Evolutionary conservation across 2,113 vertebrate genomes (phyloP).

Genomic region (Cisticola juncidis): DNA sequence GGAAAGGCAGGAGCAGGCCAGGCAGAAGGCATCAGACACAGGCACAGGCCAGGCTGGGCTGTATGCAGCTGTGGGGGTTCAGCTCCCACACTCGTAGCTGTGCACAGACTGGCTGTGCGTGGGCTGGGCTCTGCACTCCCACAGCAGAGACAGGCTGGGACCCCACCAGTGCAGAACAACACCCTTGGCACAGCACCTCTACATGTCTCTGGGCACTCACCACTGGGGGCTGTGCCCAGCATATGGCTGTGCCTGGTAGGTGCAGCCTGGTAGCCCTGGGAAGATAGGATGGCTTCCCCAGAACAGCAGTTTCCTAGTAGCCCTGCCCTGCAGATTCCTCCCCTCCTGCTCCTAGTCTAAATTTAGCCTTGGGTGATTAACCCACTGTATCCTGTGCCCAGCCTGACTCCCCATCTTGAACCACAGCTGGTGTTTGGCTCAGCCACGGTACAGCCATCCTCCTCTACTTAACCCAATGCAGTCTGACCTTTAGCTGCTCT

Average conservation of each 20-base stretch:
- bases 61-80: not conserved
- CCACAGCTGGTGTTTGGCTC: fast-evolving
- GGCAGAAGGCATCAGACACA: no score
- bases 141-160: not conserved
- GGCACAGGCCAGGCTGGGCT: not conserved
- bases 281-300: not conserved
- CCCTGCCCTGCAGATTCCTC: constrained; percentile 45
- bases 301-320: constrained; percentile 8
- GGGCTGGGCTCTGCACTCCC: not conserved
- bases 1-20: no score
- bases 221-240: not conserved
- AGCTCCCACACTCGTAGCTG: not conserved
- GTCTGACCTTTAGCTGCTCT: not conserved
- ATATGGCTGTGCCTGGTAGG: not conserved
- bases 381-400: not conserved
- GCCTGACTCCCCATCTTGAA: not conserved
- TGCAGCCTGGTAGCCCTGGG: fast-evolving
- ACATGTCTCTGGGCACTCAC: not conserved
- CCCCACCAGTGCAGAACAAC: not conserved
- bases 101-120: not conserved
- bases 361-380: constrained; percentile 50
- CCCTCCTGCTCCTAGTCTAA: constrained; percentile 28
- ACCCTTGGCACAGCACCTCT: not conserved
- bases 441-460: not conserved
- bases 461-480: not conserved